Conservation (phyloP, 2,888 invertebrate genomes). For the Stenchaetothrips biformis region DNA sequence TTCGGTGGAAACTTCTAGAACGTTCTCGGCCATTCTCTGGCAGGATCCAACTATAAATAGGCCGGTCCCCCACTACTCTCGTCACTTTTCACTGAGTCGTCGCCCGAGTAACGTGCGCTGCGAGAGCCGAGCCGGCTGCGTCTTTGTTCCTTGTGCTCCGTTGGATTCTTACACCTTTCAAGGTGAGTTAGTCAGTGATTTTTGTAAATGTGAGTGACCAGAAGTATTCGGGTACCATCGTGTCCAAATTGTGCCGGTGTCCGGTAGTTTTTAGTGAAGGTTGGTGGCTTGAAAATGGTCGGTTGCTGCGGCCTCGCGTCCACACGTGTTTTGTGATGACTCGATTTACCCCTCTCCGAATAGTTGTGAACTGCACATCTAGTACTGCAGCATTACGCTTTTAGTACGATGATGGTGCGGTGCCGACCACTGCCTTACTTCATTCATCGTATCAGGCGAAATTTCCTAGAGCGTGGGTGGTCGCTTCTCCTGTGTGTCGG, state of each 20-base stretch:
- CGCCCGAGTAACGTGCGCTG: neutral
- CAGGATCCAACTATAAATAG: neutral
- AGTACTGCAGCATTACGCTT: too few relatives aligned
- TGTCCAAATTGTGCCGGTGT: neutral
- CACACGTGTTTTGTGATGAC: too few relatives aligned
- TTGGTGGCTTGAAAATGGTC: too few relatives aligned
- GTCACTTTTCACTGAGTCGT: constrained; percentile 21
- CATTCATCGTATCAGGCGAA: too few relatives aligned
- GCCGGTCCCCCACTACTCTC: neutral
- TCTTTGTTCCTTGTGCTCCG: constrained; percentile 18
- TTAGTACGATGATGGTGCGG: too few relatives aligned
- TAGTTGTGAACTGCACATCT: too few relatives aligned
- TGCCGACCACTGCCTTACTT: too few relatives aligned
- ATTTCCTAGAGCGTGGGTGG: too few relatives aligned
- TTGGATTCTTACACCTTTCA: neutral
- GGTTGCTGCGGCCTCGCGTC: too few relatives aligned
- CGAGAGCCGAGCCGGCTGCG: constrained; percentile 19
- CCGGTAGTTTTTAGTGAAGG: neutral
- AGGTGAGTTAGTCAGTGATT: constrained; percentile 1
- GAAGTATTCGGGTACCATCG: neutral
- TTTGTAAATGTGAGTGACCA: neutral
- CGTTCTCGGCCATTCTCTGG: constrained; percentile 13
- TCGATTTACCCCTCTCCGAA: too few relatives aligned
- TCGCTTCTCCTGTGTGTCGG: too few relatives aligned
- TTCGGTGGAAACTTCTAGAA: constrained; percentile 24